Evolutionary conservation across 2,113 vertebrate species (phyloP), one percentile per base, ranked within the genome.

Genomic region (Argyrosomus japonicus): DNA sequence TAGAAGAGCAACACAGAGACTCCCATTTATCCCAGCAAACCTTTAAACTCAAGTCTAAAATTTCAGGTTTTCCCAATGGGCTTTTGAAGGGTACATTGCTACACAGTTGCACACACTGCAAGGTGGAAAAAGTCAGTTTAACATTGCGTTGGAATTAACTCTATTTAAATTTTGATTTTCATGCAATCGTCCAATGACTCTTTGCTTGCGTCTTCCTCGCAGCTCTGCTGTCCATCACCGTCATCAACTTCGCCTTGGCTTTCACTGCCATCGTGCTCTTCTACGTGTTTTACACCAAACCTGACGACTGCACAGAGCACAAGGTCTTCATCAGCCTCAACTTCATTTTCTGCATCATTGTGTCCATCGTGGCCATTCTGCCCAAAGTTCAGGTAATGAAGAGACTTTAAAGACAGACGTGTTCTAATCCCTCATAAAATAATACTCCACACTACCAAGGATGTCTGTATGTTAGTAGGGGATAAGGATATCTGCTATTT

Each of bases 241-340:
- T 95, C 65, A 0, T 96, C 74, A 85, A 94, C 90, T 99, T 97
- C 0, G 73, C 87, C 0, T 6, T 93, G 63, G 95, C 97, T 3
- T 84, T 97, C 0, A 12, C 81, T 0, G 96, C 95, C 0, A 1
- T 97, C 0, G 94, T 77, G 0, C 91, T 98, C 57, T 94, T 98
- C 75, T 99, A 96, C 0, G 0, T 96, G 45, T 98, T 95, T 87
- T 99, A 99, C 93, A 97, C 97, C 36, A 84, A 90, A 17, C 84
- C 96, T 0, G 71, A 95, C 0, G 82, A 84, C 90, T 99, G 98
- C 93, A 89, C 95, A 0, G 95, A 95, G 87, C 95, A 97, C 95
- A 99, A 98, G 83, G 86, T 92, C 77, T 95, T 99, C 93, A 96
- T 99, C 92, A 96, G 97, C 93, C 95, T 99, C 90, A 99, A 98